Evolutionary conservation across 1,140 invertebrate species (phyloP).

Genomic region (Archivesica marissinica): DNA sequence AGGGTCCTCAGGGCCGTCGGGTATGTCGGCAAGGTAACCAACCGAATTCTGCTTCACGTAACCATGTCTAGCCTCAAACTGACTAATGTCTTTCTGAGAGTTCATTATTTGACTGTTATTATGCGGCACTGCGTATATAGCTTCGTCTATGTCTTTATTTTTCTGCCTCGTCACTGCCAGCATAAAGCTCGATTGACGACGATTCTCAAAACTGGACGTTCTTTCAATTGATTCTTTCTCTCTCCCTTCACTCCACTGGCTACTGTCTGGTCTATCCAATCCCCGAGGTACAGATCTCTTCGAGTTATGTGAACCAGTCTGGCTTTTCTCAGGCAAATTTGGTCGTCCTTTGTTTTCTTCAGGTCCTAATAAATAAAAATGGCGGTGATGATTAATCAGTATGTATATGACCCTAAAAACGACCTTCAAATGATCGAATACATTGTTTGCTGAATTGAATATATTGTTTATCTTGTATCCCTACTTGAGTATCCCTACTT

Average conservation of each 20-base stretch:
- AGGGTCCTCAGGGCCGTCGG: conserved; percentile 62
- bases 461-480: background rate
- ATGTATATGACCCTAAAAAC: background rate
- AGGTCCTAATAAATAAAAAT: conserved; percentile 6
- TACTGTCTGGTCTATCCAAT: background rate
- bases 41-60: background rate
- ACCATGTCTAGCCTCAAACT: conserved; percentile 23
- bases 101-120: conserved; percentile 48
- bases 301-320: conserved; percentile 12
- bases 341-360: conserved; percentile 39
- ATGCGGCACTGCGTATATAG: conserved; percentile 67
- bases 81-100: conserved; percentile 29
- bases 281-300: background rate
- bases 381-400: background rate
- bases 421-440: background rate
- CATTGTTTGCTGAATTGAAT: no score
- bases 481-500: background rate
- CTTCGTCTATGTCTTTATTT: conserved; percentile 55
- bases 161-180: conserved; percentile 73
- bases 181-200: conserved; percentile 80
- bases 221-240: conserved; percentile 54
- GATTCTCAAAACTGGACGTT: conserved; percentile 72
- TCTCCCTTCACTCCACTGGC: conserved; percentile 19
- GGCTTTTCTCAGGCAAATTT: conserved; percentile 22
- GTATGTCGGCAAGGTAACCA: conserved; percentile 14